Percentiles rank a stretch among this genome's conserved stretches.
Evolutionary conservation across 2,888 invertebrate species (phyloP).

Genomic region (Thalpophila matura): DNA sequence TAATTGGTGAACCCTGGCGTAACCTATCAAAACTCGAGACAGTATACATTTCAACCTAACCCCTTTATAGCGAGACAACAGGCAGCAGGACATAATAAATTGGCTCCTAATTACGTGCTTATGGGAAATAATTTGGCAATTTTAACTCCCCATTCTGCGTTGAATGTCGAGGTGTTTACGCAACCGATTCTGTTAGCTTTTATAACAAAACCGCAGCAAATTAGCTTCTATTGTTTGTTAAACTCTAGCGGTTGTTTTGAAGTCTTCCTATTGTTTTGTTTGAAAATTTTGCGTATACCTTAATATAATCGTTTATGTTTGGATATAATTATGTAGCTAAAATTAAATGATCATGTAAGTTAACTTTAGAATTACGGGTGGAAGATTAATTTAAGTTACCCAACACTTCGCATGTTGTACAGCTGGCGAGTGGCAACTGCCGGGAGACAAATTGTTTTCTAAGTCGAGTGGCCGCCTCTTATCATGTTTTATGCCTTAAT

Average conservation of each 20-base stretch:
- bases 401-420: background rate
- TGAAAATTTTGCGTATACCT: conserved; percentile 26
- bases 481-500: too few species aligned
- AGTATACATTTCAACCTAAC: conserved; percentile 11
- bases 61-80: conserved; percentile 11
- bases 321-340: conserved; percentile 24
- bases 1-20: too few species aligned
- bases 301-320: conserved; percentile 42
- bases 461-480: too few species aligned
- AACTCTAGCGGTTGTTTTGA: conserved; percentile 54
- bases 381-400: conserved; percentile 8
- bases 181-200: conserved; percentile 62
- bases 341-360: conserved; percentile 23
- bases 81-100: conserved; percentile 41
- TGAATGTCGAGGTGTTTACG: conserved; percentile 59
- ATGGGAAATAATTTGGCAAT: conserved; percentile 55
- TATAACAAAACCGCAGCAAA: conserved; percentile 63
- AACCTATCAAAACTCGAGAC: conserved; percentile 15
- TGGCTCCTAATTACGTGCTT: conserved; percentile 53
- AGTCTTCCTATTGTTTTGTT: conserved; percentile 52
- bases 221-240: conserved; percentile 62
- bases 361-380: conserved; percentile 10
- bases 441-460: too few species aligned
- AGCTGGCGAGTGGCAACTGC: too few species aligned
- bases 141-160: conserved; percentile 54